Evolutionary conservation across 2,113 vertebrate genomes (phyloP).

Genomic region (Dromas ardeola): DNA sequence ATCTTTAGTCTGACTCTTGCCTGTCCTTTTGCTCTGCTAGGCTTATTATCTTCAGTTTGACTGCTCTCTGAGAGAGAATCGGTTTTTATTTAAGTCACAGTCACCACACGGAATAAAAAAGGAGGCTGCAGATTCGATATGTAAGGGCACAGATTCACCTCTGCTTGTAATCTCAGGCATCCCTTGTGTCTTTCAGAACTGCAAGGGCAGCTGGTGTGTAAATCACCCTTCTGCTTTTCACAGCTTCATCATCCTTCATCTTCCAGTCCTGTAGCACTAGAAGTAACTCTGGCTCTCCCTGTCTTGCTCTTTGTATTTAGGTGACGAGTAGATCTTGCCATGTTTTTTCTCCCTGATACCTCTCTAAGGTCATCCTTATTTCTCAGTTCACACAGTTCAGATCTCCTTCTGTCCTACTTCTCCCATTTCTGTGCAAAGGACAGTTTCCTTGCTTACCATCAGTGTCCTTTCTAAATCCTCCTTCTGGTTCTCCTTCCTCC

Average conservation of each 20-base stretch:
- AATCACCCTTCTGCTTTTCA: not conserved
- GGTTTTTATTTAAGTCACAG: not conserved
- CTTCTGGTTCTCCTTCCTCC: not conserved
- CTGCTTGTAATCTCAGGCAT: not conserved
- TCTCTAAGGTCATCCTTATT: not conserved
- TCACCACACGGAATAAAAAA: not conserved
- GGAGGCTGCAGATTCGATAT: not conserved
- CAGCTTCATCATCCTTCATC: not conserved
- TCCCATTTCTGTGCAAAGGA: not conserved
- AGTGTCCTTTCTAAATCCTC: not conserved
- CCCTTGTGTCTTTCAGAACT: not conserved
- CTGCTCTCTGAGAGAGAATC: not conserved
- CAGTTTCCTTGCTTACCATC: not conserved
- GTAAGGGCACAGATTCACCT: not conserved
- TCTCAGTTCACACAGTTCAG: not conserved
- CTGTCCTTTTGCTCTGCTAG: not conserved
- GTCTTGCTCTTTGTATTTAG: not conserved
- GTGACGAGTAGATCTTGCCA: not conserved
- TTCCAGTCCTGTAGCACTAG: not conserved
- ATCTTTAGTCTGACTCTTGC: not conserved
- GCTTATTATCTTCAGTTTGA: not conserved
- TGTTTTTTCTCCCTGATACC: not conserved
- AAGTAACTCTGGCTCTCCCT: not conserved
- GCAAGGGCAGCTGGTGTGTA: not conserved
- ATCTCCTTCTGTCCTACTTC: not conserved